Percentiles rank a stretch among this genome's conserved stretches.
phyloP scores from a whole-genome alignment of 2,797 vertebrate genomes.

The Sandelia bainsii region DNA sequence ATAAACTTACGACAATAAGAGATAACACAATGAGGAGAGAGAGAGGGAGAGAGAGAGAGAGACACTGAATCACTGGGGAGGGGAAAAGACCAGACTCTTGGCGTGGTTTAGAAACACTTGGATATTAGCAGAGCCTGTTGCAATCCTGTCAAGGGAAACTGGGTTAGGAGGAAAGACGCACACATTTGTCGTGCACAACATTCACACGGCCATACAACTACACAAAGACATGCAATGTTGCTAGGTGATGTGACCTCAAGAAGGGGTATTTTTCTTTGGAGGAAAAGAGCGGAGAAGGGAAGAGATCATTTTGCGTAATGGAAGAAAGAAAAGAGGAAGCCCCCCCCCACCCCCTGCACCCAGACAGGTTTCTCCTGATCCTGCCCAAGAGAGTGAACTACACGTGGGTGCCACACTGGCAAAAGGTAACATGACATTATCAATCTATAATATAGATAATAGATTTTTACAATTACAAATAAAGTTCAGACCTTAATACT shows the following conservation, averaged over 20 bases:
- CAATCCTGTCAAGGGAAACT: conserved; percentile 40
- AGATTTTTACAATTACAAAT: not conserved
- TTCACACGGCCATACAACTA: conserved; percentile 35
- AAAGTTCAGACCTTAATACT: not conserved
- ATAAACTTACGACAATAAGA: conserved; percentile 55
- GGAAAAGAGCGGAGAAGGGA: not conserved
- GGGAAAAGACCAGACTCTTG: conserved; percentile 45
- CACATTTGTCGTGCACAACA: conserved; percentile 16
- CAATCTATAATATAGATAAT: not conserved
- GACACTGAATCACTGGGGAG: conserved; percentile 3
- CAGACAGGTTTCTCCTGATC: conserved; percentile 69
- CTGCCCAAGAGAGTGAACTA: conserved; percentile 1
- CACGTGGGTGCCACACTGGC: conserved; percentile 45
- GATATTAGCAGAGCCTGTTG: conserved; percentile 42
- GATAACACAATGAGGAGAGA: conserved; percentile 9
- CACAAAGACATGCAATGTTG: conserved; percentile 56
- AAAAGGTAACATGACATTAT: not conserved
- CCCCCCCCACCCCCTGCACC: conserved; percentile 40
- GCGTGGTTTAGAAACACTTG: conserved; percentile 48
- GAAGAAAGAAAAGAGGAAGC: conserved; percentile 53
- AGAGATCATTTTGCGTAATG: conserved; percentile 41
- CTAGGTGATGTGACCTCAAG: conserved; percentile 61
- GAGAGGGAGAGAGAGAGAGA: not conserved
- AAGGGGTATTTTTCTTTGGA: conserved; percentile 45
- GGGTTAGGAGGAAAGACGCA: conserved; percentile 13